Percentiles rank a stretch among this genome's conserved stretches.
phyloP scores from a whole-genome alignment of 2,888 invertebrate genomes.

The Noctua janthe region DNA sequence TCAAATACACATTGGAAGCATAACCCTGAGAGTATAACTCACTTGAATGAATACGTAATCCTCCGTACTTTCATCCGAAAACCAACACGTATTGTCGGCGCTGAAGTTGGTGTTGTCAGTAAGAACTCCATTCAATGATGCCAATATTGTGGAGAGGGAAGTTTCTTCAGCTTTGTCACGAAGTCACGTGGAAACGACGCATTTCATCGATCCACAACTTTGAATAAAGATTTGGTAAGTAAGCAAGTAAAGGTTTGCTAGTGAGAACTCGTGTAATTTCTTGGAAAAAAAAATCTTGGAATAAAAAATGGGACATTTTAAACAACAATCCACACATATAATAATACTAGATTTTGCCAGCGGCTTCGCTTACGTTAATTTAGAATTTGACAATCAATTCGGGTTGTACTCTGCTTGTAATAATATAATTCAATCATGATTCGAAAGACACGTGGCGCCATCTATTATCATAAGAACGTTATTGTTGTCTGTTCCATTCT shows the following conservation, averaged over 20 bases:
- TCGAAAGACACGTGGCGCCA: too few relatives aligned
- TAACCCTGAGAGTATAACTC: background rate
- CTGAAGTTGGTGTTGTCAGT: conserved; percentile 42
- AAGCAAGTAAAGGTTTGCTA: background rate
- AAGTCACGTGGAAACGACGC: conserved; percentile 48
- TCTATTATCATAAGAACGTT: too few relatives aligned
- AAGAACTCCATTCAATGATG: conserved; percentile 49
- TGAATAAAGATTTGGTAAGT: conserved; percentile 32
- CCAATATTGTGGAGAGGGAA: conserved; percentile 51
- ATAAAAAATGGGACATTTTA: background rate
- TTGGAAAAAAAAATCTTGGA: background rate
- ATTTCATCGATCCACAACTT: conserved; percentile 32
- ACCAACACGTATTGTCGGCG: conserved; percentile 28
- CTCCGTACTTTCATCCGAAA: conserved; percentile 4
- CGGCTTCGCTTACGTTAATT: too few relatives aligned
- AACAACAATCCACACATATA: background rate
- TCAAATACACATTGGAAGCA: background rate
- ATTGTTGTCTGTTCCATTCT: too few relatives aligned
- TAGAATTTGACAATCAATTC: too few relatives aligned
- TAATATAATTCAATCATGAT: too few relatives aligned
- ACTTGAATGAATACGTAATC: conserved; percentile 3
- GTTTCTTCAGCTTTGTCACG: conserved; percentile 49
- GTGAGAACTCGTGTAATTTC: background rate
- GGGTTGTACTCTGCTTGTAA: too few relatives aligned
- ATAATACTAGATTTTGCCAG: background rate